These are phyloP conservation scores for Sminthurinus signatus DNA, from an alignment of 1,140 invertebrate genomes.

Conservation along the genomic window DNA sequence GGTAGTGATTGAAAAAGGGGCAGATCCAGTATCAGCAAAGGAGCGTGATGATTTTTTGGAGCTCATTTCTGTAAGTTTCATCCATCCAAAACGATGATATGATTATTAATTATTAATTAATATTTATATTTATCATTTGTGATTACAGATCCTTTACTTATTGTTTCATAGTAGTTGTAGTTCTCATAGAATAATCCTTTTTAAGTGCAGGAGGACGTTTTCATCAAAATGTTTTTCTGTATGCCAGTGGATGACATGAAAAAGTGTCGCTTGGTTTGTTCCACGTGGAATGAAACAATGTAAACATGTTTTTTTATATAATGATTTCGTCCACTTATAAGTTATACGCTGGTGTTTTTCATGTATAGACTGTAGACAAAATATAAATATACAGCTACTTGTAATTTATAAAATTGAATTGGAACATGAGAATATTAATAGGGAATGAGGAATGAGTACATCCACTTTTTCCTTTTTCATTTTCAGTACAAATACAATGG, in stretches of 20 bases:
- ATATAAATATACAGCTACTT: no score
- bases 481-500: no score
- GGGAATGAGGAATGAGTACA: no score
- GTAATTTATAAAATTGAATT: no score
- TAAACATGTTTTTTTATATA: no score
- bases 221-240: background rate
- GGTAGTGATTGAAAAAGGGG: no score
- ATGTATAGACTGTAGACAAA: no score
- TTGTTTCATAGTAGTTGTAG: background rate
- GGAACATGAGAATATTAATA: no score
- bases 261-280: constrained; percentile 2
- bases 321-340: no score
- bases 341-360: no score
- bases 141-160: background rate
- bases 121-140: background rate
- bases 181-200: background rate
- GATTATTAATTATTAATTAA: background rate
- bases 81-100: background rate
- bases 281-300: constrained; percentile 2
- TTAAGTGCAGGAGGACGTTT: constrained; percentile 2
- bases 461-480: no score
- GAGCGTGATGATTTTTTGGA: constrained; percentile 1
- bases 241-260: constrained; percentile 5
- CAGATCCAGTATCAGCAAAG: no score
- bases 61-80: background rate